Conservation (phyloP, 2,888 invertebrate genomes). For the Apamea crenata region DNA sequence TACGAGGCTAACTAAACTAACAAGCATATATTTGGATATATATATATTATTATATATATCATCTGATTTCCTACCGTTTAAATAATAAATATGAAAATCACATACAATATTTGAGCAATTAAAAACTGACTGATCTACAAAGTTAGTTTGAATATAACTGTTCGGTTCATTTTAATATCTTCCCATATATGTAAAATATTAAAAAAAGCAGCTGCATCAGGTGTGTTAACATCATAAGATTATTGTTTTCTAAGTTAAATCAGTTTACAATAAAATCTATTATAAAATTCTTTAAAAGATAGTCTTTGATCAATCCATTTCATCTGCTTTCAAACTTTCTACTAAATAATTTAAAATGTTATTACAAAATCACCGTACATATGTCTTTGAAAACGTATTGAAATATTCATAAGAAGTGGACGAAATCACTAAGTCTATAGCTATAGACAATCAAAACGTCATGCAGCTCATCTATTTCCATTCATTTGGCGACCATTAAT, state of each 20-base stretch:
- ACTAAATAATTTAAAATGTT: conserved; percentile 24
- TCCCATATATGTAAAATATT: not conserved
- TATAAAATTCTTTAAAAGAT: conserved; percentile 35
- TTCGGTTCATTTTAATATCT: conserved; percentile 6
- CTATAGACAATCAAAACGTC: conserved; percentile 71
- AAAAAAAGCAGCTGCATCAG: conserved; percentile 29
- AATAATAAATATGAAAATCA: conserved; percentile 51
- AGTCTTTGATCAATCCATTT: conserved; percentile 17
- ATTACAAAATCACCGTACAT: conserved; percentile 41
- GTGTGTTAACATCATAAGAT: conserved; percentile 49
- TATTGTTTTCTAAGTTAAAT: conserved; percentile 12
- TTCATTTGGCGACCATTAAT: conserved; percentile 61
- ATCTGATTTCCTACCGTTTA: conserved; percentile 18
- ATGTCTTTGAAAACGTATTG: conserved; percentile 50
- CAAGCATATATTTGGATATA: conserved; percentile 23
- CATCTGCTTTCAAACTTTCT: conserved; percentile 13
- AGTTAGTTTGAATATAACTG: conserved; percentile 21
- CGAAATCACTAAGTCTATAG: conserved; percentile 83
- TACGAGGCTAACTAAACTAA: conserved; percentile 7
- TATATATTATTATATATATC: not conserved
- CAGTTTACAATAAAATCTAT: conserved; percentile 36
- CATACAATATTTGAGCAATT: conserved; percentile 61
- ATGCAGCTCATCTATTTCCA: conserved; percentile 68
- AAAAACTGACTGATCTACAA: conserved; percentile 39
- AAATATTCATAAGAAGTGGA: conserved; percentile 77